Evolutionary conservation across 2,113 vertebrate species (phyloP), one percentile per base, ranked within the genome.

Genomic region (Nycticorax nycticorax): DNA sequence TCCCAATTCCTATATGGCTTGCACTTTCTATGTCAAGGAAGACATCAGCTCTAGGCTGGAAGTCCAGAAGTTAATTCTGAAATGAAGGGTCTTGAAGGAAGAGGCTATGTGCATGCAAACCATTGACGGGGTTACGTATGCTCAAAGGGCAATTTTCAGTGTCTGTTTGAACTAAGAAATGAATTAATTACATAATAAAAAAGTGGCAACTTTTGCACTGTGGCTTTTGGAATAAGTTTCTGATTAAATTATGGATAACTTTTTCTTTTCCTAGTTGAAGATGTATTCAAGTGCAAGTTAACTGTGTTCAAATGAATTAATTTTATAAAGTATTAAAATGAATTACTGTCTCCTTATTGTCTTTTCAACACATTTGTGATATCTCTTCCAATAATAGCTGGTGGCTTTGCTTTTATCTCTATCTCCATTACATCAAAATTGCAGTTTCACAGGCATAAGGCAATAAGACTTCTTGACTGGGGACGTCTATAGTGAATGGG

Each of bases 371-470:
- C 32, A 80, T 59, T 75, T 89, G 87, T 87, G 59, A 35, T 47
- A 18, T 85, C 88, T 32, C 80, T 80, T 83, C 91, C 75, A 73
- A 78, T 69, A 35, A 95, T 0, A 27, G 59, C 32, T 19, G 59
- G 84, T 17, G 17, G 73, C 50, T 85, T 85, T 97, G 64, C 45
- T 89, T 93, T 94, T 96, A 45, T 85, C 92, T 52, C 74, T 88
- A 8, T 94, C 92, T 72, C 95, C 50, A 8, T 96, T 97, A 63
- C 21, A 88, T 43, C 97, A 64, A 48, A 96, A 85, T 76, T 81
- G 84, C 73, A 96, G 91, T 93, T 94, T 84, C 67, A 96, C 28
- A 57, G 95, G 92, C 8, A 68, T 43, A 45, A 15, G 56, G 9
- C 39, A 89, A 1, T 63, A 66, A 20, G 24, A 48, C 3, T 78